phyloP scores from a whole-genome alignment of 2,888 invertebrate species.

The Busseola fusca region DNA sequence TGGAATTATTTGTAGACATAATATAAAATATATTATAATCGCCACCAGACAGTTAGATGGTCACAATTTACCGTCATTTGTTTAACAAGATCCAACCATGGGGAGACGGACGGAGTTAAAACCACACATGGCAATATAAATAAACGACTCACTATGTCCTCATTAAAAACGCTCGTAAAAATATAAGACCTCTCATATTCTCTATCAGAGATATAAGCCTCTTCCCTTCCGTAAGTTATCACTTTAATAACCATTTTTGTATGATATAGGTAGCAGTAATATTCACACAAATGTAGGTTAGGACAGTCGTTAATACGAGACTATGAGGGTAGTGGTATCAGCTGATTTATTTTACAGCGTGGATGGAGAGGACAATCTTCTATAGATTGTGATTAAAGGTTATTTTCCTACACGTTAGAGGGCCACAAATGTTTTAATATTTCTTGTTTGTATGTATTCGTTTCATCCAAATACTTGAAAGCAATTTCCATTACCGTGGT shows the following conservation, averaged over 20 bases:
- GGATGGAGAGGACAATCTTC: constrained; percentile 41
- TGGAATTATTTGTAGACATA: constrained; percentile 32
- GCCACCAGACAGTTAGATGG: neutral
- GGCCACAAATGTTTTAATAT: constrained; percentile 1
- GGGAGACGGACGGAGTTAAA: neutral
- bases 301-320: constrained; percentile 57
- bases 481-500: neutral
- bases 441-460: neutral
- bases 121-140: constrained; percentile 40
- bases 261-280: constrained; percentile 57
- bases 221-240: constrained; percentile 56
- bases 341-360: constrained; percentile 57
- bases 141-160: constrained; percentile 47
- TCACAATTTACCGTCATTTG: constrained; percentile 1
- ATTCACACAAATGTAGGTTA: constrained; percentile 58
- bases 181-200: constrained; percentile 56
- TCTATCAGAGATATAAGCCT: constrained; percentile 58
- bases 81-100: neutral
- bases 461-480: neutral
- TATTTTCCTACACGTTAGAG: constrained; percentile 22
- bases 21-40: no score
- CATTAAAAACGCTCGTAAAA: constrained; percentile 57
- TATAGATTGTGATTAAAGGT: constrained; percentile 21
- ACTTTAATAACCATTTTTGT: constrained; percentile 59
- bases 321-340: constrained; percentile 55